These are phyloP conservation scores for Aphelenchoides fujianensis DNA, from an alignment of 1,140 invertebrate genomes.

Conservation along the genomic window DNA sequence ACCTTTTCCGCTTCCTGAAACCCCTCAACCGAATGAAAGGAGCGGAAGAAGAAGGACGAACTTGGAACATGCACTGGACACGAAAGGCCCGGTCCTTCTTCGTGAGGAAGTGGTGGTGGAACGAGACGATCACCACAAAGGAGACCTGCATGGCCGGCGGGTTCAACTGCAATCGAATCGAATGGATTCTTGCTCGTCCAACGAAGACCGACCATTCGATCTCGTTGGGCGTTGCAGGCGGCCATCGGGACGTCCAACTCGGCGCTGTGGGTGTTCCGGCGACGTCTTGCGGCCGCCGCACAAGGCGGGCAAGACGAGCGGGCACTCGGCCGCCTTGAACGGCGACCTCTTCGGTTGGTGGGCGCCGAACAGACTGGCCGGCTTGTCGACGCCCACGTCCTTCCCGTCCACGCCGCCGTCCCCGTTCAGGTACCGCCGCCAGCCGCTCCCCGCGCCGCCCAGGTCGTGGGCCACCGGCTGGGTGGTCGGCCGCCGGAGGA, in stretches of 20 bases:
- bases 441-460: not conserved
- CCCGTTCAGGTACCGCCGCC: not conserved
- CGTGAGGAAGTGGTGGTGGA: slow-evolving; percentile 33
- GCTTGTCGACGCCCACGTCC: not conserved
- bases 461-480: not conserved
- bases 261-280: slow-evolving; percentile 20
- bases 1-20: slow-evolving; percentile 27
- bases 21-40: too few species aligned
- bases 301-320: slow-evolving; percentile 43
- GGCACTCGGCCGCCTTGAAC: slow-evolving; percentile 1
- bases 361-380: not conserved
- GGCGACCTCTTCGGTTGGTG: not conserved
- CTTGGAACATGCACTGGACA: slow-evolving; percentile 22
- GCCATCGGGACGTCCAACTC: slow-evolving; percentile 38
- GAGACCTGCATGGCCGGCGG: slow-evolving; percentile 36
- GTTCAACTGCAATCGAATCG: slow-evolving; percentile 22
- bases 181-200: not conserved
- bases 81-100: slow-evolving; percentile 31
- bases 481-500: not conserved
- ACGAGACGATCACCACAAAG: slow-evolving; percentile 35
- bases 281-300: slow-evolving; percentile 4
- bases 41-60: too few species aligned
- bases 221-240: slow-evolving; percentile 40
- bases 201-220: slow-evolving; percentile 36
- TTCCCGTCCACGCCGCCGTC: too few species aligned